These are phyloP conservation scores for Zootoca vivipara DNA, from an alignment of 2,113 vertebrate genomes.

Conservation along the genomic window DNA sequence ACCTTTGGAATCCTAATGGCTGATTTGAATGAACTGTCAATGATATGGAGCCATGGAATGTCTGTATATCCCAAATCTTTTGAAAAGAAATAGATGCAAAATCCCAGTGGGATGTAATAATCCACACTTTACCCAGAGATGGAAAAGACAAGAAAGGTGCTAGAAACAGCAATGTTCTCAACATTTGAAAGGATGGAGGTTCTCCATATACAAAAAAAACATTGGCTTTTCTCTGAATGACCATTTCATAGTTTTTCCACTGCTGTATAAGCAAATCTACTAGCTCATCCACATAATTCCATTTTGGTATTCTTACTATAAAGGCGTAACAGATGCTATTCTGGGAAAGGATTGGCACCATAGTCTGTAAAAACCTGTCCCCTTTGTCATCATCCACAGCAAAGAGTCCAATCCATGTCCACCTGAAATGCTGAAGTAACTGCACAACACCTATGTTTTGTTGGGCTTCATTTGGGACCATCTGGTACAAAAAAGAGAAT, in stretches of 20 bases:
- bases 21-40: background rate
- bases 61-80: background rate
- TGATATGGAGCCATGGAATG: background rate
- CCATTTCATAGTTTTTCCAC: background rate
- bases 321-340: background rate
- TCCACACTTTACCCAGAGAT: background rate
- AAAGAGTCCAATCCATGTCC: slow-evolving; percentile 2
- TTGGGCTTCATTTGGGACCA: background rate
- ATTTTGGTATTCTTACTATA: background rate
- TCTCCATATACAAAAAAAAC: background rate
- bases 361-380: background rate
- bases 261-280: background rate
- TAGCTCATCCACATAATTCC: background rate
- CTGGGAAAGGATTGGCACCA: background rate
- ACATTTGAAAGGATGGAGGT: background rate
- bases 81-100: background rate
- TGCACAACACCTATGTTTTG: background rate
- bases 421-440: slow-evolving; percentile 5
- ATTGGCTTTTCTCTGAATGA: background rate
- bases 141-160: background rate
- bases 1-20: background rate
- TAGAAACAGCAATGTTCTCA: background rate
- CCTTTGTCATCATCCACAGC: background rate
- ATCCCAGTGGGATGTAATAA: slow-evolving; percentile 3
- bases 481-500: background rate